Conservation (phyloP, 2,888 invertebrate species). For the Meandrusa payeni region DNA sequence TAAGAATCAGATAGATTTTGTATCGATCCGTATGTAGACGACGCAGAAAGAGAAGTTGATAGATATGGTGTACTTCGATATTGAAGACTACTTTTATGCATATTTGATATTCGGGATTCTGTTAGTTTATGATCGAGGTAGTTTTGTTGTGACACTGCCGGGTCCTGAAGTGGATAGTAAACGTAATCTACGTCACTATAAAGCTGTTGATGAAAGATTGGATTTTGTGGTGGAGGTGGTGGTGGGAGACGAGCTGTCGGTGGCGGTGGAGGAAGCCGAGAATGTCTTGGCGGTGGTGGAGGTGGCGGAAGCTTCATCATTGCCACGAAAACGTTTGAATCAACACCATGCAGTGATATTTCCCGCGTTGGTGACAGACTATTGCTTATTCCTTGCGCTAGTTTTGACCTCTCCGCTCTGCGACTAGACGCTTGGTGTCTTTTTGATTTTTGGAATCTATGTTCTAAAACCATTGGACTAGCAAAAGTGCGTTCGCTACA, state of each 20-base stretch:
- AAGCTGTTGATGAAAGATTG: slow-evolving; percentile 93
- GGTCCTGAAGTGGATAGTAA: slow-evolving; percentile 94
- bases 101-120: slow-evolving; percentile 82
- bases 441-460: slow-evolving; percentile 73
- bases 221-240: slow-evolving; percentile 89
- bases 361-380: slow-evolving; percentile 73
- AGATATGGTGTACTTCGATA: slow-evolving; percentile 92
- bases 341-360: slow-evolving; percentile 53
- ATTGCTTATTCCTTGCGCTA: slow-evolving; percentile 71
- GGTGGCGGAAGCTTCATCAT: slow-evolving; percentile 83
- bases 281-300: slow-evolving; percentile 77
- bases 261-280: slow-evolving; percentile 86
- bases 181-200: slow-evolving; percentile 96
- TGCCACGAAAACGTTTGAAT: slow-evolving; percentile 78
- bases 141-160: slow-evolving; percentile 93
- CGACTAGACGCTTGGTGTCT: slow-evolving; percentile 78
- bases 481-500: slow-evolving; percentile 80
- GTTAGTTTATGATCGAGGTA: slow-evolving; percentile 94
- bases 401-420: slow-evolving; percentile 82
- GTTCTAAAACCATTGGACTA: slow-evolving; percentile 73
- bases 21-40: slow-evolving; percentile 88
- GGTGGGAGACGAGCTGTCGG: slow-evolving; percentile 83
- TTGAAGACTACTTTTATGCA: slow-evolving; percentile 86
- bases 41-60: slow-evolving; percentile 83
- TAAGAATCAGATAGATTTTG: slow-evolving; percentile 90